phyloP scores from a whole-genome alignment of 2,113 vertebrate species.

The Ranitomeya variabilis region DNA sequence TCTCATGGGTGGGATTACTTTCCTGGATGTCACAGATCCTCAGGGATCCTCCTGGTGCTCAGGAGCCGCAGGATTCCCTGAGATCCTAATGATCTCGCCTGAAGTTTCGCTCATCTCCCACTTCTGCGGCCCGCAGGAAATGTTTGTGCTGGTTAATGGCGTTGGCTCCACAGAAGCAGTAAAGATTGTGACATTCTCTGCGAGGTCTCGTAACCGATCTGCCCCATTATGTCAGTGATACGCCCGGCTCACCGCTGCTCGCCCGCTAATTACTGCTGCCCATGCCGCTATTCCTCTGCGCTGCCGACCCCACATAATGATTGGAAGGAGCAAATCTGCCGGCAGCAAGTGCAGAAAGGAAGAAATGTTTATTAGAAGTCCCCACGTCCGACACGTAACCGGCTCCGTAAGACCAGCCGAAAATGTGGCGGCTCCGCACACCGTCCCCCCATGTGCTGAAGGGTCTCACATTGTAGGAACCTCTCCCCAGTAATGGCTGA shows the following conservation, averaged over 20 bases:
- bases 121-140: background rate
- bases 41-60: too few species aligned
- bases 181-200: slow-evolving; percentile 4
- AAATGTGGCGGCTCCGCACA: background rate
- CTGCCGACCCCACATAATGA: slow-evolving; percentile 2
- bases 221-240: slow-evolving; percentile 19
- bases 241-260: background rate
- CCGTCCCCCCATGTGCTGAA: background rate
- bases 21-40: too few species aligned
- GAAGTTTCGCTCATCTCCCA: background rate
- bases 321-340: background rate
- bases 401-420: background rate
- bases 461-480: too few species aligned
- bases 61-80: background rate
- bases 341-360: background rate
- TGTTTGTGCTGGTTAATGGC: background rate
- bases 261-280: slow-evolving; percentile 1
- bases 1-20: too few species aligned
- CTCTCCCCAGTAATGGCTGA: too few species aligned
- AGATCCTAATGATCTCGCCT: background rate
- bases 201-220: background rate
- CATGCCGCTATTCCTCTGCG: background rate
- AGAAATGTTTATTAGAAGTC: slow-evolving; percentile 34
- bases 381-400: background rate
- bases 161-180: background rate